Evolutionary conservation across 1,140 invertebrate species (phyloP).

Genomic region (Trichonephila inaurata): DNA sequence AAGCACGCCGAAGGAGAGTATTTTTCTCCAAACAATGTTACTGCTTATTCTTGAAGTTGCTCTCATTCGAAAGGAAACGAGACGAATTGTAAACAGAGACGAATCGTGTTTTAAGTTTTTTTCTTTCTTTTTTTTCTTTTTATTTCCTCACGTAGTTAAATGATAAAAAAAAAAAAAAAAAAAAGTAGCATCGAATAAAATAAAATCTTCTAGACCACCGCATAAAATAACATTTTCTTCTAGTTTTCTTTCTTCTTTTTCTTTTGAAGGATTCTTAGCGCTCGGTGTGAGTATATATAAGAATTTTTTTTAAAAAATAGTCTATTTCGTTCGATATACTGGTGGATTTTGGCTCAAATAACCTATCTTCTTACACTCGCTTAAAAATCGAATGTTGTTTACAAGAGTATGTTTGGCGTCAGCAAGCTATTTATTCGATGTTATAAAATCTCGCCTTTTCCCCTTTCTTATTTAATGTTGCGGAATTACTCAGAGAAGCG

Average conservation of each 20-base stretch:
- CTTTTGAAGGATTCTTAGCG: background rate
- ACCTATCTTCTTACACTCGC: conserved; percentile 13
- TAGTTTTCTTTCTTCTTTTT: background rate
- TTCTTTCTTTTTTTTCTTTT: background rate
- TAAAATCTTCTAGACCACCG: conserved; percentile 7
- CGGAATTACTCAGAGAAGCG: background rate
- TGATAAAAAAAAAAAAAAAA: conserved; percentile 3
- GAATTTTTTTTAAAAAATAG: background rate
- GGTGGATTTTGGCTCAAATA: conserved; percentile 20
- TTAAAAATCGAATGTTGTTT: conserved; percentile 45
- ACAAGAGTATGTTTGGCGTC: conserved; percentile 14
- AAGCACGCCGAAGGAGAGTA: background rate
- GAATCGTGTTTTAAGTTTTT: background rate
- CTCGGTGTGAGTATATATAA: background rate
- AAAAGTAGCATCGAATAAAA: background rate
- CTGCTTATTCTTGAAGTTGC: background rate
- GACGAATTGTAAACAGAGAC: conserved; percentile 7
- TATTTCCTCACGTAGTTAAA: background rate
- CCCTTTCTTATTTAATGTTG: background rate
- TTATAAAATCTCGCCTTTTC: conserved; percentile 41
- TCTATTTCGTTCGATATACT: background rate
- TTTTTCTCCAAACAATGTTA: conserved; percentile 16
- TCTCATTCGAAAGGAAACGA: background rate
- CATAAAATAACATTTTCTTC: conserved; percentile 30
- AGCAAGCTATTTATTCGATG: conserved; percentile 19